Evolutionary conservation across 1,140 invertebrate genomes (phyloP).

Genomic region (Temnothorax nylanderi): DNA sequence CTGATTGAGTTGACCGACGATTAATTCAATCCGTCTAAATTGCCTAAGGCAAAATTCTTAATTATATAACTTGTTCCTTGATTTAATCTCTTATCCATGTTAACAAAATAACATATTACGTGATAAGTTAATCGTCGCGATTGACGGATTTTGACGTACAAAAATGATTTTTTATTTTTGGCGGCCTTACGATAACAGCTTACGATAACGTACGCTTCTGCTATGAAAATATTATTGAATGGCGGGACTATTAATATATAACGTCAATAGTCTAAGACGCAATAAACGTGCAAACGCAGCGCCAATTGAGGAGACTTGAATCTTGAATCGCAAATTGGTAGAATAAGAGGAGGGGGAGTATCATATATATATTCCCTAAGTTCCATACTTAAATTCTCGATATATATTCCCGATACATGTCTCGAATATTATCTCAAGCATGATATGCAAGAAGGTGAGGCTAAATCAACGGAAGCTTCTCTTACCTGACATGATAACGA

Average conservation of each 20-base stretch:
- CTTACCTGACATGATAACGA: constrained; percentile 13
- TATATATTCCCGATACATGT: background rate
- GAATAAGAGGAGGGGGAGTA: background rate
- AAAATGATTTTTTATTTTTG: too few relatives aligned
- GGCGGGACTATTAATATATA: background rate
- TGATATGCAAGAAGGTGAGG: background rate
- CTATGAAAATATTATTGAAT: too few relatives aligned
- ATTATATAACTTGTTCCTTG: too few relatives aligned
- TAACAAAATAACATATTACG: too few relatives aligned
- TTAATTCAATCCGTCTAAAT: too few relatives aligned
- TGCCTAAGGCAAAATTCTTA: too few relatives aligned
- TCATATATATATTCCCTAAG: background rate
- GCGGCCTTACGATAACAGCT: too few relatives aligned
- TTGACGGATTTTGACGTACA: too few relatives aligned
- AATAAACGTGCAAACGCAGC: background rate
- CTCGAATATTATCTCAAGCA: background rate
- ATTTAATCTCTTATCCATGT: too few relatives aligned
- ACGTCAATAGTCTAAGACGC: background rate
- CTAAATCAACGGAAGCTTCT: background rate
- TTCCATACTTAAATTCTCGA: background rate
- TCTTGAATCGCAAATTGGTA: background rate
- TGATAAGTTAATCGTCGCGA: too few relatives aligned
- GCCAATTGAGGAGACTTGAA: background rate
- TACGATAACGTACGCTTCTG: too few relatives aligned
- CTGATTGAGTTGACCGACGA: too few relatives aligned